Evolutionary conservation across 2,888 invertebrate genomes (phyloP).

Genomic region (Cerceris rybyensis): DNA sequence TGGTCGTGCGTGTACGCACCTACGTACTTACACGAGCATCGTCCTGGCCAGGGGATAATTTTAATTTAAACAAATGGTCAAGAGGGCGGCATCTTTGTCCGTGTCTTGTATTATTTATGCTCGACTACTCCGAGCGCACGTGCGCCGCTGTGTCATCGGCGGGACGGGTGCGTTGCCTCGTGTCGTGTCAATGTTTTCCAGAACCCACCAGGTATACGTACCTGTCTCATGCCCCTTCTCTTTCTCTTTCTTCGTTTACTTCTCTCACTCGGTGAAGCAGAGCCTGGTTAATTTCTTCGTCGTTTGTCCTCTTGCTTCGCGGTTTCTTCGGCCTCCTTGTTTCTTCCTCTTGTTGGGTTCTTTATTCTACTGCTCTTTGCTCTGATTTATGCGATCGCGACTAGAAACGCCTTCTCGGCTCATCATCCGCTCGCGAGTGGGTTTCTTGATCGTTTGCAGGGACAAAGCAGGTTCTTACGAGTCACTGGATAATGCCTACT

Average conservation of each 20-base stretch:
- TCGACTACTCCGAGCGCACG: constrained; percentile 79
- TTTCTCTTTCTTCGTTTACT: constrained; percentile 9
- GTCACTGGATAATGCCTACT: neutral
- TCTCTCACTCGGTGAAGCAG: neutral
- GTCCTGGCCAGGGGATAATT: constrained; percentile 73
- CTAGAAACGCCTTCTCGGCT: constrained; percentile 59
- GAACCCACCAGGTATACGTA: constrained; percentile 72
- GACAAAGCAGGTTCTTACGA: neutral
- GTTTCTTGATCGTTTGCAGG: constrained; percentile 44
- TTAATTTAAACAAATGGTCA: constrained; percentile 82
- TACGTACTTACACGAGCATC: constrained; percentile 34
- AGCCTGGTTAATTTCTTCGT: constrained; percentile 17
- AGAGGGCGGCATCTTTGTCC: constrained; percentile 81
- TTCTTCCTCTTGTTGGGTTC: constrained; percentile 23
- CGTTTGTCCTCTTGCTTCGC: neutral
- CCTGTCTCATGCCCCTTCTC: constrained; percentile 38
- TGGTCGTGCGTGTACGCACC: constrained; percentile 27
- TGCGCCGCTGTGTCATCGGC: constrained; percentile 81
- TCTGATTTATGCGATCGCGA: constrained; percentile 68
- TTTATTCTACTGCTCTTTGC: constrained; percentile 54
- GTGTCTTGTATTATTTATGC: constrained; percentile 81
- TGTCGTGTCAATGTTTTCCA: constrained; percentile 78
- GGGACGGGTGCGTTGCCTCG: constrained; percentile 73
- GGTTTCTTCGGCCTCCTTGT: neutral
- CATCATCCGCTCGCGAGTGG: constrained; percentile 46